Evolutionary conservation across 2,888 invertebrate genomes (phyloP).

Genomic region (Lydus trimaculatus): DNA sequence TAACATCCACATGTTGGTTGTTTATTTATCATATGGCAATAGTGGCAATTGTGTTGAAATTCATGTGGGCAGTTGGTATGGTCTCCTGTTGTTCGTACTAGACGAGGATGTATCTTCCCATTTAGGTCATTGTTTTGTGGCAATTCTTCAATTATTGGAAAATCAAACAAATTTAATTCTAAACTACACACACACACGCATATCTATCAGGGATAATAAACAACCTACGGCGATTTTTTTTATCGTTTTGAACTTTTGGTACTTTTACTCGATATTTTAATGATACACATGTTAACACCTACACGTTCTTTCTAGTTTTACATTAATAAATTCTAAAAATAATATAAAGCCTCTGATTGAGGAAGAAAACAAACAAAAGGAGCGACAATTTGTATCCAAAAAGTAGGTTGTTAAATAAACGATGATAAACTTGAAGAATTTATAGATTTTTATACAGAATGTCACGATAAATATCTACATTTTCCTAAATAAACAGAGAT

Average conservation of each 20-base stretch:
- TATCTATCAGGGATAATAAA: background rate
- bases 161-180: background rate
- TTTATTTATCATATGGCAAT: constrained; percentile 51
- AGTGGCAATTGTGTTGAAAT: constrained; percentile 59
- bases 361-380: background rate
- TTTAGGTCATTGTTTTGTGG: constrained; percentile 32
- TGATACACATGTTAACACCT: background rate
- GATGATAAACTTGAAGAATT: background rate
- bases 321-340: constrained; percentile 9
- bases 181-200: too few relatives aligned
- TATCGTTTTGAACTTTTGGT: background rate
- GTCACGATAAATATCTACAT: background rate
- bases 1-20: constrained; percentile 48
- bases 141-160: background rate
- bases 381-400: background rate
- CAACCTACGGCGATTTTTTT: background rate
- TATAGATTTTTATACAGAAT: background rate
- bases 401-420: background rate
- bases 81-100: background rate
- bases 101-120: constrained; percentile 5
- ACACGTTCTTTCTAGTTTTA: background rate
- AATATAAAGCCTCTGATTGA: background rate
- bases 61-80: constrained; percentile 37
- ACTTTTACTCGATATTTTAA: background rate
- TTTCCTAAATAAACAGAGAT: background rate